phyloP scores from a whole-genome alignment of 2,113 vertebrate species.

The Notothenia rossii region DNA sequence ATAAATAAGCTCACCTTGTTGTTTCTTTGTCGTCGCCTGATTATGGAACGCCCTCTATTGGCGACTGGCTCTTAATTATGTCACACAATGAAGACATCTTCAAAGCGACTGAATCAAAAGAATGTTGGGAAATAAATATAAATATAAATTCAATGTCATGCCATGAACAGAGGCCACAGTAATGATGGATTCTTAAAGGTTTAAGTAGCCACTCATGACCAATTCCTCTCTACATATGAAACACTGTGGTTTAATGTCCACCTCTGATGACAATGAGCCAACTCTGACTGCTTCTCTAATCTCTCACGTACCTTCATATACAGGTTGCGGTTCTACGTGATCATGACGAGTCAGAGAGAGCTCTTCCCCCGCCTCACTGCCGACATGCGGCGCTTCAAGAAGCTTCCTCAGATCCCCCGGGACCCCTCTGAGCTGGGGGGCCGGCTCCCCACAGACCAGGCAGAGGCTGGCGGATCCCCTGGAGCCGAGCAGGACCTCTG shows the following conservation, averaged over 20 bases:
- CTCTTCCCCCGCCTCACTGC: constrained; percentile 95
- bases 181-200: background rate
- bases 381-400: constrained; percentile 94
- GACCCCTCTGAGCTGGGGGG: constrained; percentile 84
- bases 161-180: background rate
- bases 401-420: constrained; percentile 89
- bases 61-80: too few species aligned
- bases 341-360: constrained; percentile 98
- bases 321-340: constrained; percentile 93
- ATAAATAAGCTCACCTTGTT: too few species aligned
- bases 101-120: too few species aligned
- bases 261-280: background rate
- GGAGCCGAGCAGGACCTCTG: constrained; percentile 81
- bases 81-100: too few species aligned
- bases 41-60: too few species aligned
- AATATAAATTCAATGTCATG: too few species aligned
- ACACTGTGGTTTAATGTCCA: too few species aligned
- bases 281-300: background rate
- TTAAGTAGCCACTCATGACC: background rate
- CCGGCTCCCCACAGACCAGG: constrained; percentile 55
- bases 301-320: background rate
- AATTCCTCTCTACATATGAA: too few species aligned
- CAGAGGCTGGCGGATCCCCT: constrained; percentile 38
- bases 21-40: too few species aligned
- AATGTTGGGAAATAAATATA: too few species aligned